Percentiles rank a stretch among this genome's conserved stretches.
Conservation (phyloP, 1,140 invertebrate species). For the Sweltsa coloradensis region DNA sequence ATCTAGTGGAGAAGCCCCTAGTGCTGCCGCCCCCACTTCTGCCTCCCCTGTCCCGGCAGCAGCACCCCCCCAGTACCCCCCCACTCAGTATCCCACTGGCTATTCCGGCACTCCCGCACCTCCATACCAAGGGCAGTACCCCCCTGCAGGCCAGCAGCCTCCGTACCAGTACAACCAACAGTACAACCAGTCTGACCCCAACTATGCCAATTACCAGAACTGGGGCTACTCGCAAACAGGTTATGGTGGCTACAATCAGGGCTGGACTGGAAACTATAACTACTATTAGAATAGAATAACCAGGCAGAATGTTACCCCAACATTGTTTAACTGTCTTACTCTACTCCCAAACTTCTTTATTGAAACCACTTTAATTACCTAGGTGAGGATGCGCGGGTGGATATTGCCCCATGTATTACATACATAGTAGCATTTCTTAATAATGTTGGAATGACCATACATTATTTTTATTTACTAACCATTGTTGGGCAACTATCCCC, state of each 20-base stretch:
- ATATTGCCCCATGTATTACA: too few relatives aligned
- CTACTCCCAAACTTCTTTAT: too few relatives aligned
- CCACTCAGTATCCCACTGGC: too few relatives aligned
- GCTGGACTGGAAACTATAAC: conserved; percentile 45
- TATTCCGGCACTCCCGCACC: conserved; percentile 40
- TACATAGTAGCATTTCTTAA: too few relatives aligned
- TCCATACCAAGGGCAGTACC: conserved; percentile 21
- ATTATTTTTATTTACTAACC: too few relatives aligned
- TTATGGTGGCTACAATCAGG: conserved; percentile 48
- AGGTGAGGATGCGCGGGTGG: too few relatives aligned
- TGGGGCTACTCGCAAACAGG: conserved; percentile 51
- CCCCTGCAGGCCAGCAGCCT: conserved; percentile 27
- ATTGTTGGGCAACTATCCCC: too few relatives aligned
- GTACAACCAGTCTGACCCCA: conserved; percentile 45
- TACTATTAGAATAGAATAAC: conserved; percentile 38
- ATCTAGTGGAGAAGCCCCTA: too few relatives aligned
- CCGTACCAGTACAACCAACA: conserved; percentile 40
- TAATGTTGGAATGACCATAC: too few relatives aligned
- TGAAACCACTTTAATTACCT: too few relatives aligned
- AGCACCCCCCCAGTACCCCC: conserved; percentile 32
- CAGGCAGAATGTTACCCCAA: too few relatives aligned
- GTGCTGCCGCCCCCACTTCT: conserved; percentile 3
- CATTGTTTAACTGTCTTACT: too few relatives aligned
- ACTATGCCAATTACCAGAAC: conserved; percentile 46
- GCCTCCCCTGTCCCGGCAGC: conserved; percentile 22